Percentiles rank a stretch among this genome's conserved stretches.
These are phyloP conservation scores for Tragelaphus buxtoni DNA, from an alignment of 2,113 vertebrate genomes.

Conservation along the genomic window DNA sequence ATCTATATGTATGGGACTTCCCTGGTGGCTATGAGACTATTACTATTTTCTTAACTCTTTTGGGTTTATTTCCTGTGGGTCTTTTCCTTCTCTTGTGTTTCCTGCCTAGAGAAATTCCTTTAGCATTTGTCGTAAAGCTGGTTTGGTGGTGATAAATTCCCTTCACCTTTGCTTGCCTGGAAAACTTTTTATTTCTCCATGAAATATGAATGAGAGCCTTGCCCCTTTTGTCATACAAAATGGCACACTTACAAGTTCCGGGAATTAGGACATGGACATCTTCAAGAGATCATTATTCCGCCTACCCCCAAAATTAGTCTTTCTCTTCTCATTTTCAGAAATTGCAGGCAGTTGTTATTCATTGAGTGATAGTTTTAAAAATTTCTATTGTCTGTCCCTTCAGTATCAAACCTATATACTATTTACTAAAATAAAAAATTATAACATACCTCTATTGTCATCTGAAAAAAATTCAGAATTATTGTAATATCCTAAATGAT, in stretches of 20 bases:
- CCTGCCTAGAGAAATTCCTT: neutral
- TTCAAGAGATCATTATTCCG: neutral
- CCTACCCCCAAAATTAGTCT: neutral
- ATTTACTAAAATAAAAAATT: neutral
- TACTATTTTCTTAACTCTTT: neutral
- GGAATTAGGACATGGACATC: neutral
- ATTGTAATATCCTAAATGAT: neutral
- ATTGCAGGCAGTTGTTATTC: neutral
- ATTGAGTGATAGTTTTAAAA: neutral
- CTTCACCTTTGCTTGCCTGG: neutral
- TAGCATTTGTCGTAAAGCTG: neutral
- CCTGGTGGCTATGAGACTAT: neutral
- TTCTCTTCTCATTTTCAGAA: neutral
- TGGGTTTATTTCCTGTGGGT: neutral
- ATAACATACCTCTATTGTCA: neutral
- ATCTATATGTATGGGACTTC: neutral
- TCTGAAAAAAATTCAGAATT: neutral
- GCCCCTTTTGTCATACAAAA: neutral
- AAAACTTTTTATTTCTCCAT: neutral
- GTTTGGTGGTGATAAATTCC: neutral
- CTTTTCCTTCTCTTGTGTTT: neutral
- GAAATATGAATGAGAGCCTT: neutral
- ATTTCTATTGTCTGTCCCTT: neutral
- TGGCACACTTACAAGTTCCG: neutral
- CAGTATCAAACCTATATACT: neutral